Percentiles rank a stretch among this genome's conserved stretches.
Conservation (phyloP, 2,797 vertebrate genomes). For the Aselliscus stoliczkanus region DNA sequence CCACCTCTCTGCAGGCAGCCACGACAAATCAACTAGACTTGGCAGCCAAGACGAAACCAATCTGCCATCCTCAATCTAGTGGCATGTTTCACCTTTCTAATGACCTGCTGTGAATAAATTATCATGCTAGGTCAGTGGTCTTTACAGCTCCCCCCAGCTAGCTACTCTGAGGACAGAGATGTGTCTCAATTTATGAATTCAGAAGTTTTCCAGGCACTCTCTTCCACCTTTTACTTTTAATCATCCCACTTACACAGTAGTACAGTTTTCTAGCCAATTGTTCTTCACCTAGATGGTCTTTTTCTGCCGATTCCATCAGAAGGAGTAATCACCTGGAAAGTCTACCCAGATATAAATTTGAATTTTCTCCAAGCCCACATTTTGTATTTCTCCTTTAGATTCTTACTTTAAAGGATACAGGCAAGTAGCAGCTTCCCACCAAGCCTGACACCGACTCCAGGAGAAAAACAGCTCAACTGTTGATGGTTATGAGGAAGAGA, state of each 20-base stretch:
- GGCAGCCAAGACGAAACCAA: slow-evolving; percentile 32
- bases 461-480: background rate
- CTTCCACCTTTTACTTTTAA: background rate
- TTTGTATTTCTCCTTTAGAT: background rate
- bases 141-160: background rate
- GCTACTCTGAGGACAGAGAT: background rate
- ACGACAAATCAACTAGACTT: slow-evolving; percentile 55
- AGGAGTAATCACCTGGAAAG: background rate
- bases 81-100: slow-evolving; percentile 43
- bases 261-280: background rate
- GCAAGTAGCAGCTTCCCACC: background rate
- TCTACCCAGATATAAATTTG: background rate
- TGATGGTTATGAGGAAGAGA: background rate
- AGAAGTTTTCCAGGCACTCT: background rate
- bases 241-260: background rate
- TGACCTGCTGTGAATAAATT: slow-evolving; percentile 47
- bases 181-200: background rate
- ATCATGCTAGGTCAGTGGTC: background rate
- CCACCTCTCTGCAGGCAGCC: background rate
- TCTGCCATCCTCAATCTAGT: slow-evolving; percentile 36
- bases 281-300: background rate
- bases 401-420: background rate
- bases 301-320: background rate
- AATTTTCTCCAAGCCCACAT: background rate
- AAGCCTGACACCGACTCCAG: background rate